phyloP scores from a whole-genome alignment of 2,797 vertebrate genomes.

The Echiichthys vipera region DNA sequence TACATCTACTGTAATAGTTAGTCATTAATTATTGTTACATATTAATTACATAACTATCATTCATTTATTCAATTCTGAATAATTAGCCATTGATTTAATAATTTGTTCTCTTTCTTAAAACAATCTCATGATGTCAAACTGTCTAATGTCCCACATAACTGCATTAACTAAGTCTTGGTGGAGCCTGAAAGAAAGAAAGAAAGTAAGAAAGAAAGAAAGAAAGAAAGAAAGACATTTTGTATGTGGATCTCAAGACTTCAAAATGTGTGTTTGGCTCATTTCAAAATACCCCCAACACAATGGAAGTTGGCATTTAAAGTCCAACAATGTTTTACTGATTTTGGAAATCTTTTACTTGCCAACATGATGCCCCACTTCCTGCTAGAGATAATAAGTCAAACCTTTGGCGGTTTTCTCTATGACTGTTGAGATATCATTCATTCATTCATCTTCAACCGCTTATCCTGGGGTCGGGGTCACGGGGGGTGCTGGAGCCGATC shows the following conservation, averaged over 20 bases:
- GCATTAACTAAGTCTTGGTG: constrained; percentile 4
- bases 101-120: constrained; percentile 26
- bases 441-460: no score
- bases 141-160: constrained; percentile 33
- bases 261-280: constrained; percentile 40
- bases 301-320: constrained; percentile 59
- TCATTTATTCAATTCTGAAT: constrained; percentile 23
- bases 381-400: constrained; percentile 28
- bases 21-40: constrained; percentile 46
- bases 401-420: constrained; percentile 1
- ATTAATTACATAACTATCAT: constrained; percentile 20
- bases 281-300: constrained; percentile 42
- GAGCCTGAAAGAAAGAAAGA: no score
- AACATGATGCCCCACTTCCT: constrained; percentile 27
- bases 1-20: constrained; percentile 26
- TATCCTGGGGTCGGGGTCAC: no score
- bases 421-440: no score
- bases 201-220: not conserved
- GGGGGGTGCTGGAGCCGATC: no score
- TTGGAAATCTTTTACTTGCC: constrained; percentile 39
- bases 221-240: not conserved
- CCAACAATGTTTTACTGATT: constrained; percentile 40
- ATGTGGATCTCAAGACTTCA: not conserved
- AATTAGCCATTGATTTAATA: constrained; percentile 4
- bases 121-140: constrained; percentile 6